These are phyloP conservation scores for Chelonoidis abingdonii DNA, from an alignment of 2,113 vertebrate genomes.

Conservation along the genomic window DNA sequence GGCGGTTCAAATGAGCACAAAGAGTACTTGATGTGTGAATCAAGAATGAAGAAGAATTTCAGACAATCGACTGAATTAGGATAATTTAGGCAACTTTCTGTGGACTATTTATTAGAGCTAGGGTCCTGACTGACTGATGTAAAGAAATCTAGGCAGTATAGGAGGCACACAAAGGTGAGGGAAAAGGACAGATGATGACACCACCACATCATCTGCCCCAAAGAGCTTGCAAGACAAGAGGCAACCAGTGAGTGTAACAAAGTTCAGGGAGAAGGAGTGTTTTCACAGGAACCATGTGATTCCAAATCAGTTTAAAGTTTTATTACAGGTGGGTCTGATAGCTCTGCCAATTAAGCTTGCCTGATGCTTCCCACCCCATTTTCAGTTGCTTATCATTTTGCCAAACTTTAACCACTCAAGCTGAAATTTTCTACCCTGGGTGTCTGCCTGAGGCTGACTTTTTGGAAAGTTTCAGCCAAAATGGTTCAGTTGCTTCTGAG, in stretches of 20 bases:
- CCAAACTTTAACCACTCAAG: neutral
- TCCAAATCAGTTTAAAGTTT: neutral
- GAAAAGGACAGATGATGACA: slow-evolving; percentile 32
- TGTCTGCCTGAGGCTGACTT: neutral
- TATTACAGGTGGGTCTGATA: neutral
- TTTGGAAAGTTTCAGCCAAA: neutral
- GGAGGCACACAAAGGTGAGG: neutral
- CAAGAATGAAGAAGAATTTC: slow-evolving; percentile 8
- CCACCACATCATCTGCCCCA: neutral
- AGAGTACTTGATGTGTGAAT: slow-evolving; percentile 48
- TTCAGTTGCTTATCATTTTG: neutral
- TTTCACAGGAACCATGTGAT: neutral
- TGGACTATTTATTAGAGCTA: slow-evolving; percentile 30
- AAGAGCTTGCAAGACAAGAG: slow-evolving; percentile 16
- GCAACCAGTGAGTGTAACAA: neutral
- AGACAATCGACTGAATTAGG: slow-evolving; percentile 16
- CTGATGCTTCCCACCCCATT: neutral
- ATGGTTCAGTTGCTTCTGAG: neutral
- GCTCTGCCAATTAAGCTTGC: neutral
- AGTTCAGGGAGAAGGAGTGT: neutral
- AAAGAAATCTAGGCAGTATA: neutral
- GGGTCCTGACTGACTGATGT: slow-evolving; percentile 13
- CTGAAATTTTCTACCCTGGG: neutral
- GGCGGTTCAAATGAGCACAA: slow-evolving; percentile 34
- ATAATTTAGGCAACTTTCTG: slow-evolving; percentile 45